Percentiles rank a stretch among this genome's conserved stretches.
Conservation (phyloP, 37 sponge, comb jelly and placozoan genomes). For the Eunapius fragilis region DNA sequence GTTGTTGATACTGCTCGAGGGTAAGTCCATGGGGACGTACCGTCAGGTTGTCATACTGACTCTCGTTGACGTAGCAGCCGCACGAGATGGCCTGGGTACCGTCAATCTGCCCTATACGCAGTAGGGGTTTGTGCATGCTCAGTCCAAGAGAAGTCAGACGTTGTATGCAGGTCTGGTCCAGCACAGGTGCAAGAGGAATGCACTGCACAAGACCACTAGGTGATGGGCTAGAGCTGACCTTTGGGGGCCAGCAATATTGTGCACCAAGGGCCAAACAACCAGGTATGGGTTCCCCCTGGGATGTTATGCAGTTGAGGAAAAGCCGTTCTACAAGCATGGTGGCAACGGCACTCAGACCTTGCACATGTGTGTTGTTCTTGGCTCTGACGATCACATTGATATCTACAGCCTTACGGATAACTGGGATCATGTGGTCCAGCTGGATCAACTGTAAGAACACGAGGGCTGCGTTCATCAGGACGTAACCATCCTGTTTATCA, state of each 20-base stretch:
- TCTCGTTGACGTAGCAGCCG: slow-evolving; percentile 77
- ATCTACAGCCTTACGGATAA: background rate
- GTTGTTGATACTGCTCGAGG: slow-evolving; percentile 74
- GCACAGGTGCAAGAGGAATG: slow-evolving; percentile 40
- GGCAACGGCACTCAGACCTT: background rate
- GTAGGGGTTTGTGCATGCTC: slow-evolving; percentile 31
- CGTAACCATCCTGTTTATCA: slow-evolving; percentile 33
- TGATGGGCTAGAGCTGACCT: background rate
- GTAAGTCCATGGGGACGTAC: slow-evolving; percentile 69
- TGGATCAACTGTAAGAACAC: slow-evolving; percentile 40
- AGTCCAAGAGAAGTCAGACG: slow-evolving; percentile 56
- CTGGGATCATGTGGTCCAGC: background rate
- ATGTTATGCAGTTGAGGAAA: background rate
- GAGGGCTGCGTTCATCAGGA: slow-evolving; percentile 58
- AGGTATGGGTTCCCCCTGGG: background rate
- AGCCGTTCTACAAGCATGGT: background rate
- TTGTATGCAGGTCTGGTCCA: slow-evolving; percentile 1
- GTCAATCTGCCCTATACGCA: slow-evolving; percentile 65
- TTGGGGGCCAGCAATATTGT: background rate
- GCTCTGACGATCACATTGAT: background rate
- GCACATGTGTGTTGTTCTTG: background rate
- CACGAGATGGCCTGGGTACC: slow-evolving; percentile 72
- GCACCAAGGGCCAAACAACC: background rate
- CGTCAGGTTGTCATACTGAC: slow-evolving; percentile 71
- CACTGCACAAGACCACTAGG: slow-evolving; percentile 9